These are phyloP conservation scores for Pithys albifrons DNA, from an alignment of 2,113 vertebrate genomes.

Conservation along the genomic window DNA sequence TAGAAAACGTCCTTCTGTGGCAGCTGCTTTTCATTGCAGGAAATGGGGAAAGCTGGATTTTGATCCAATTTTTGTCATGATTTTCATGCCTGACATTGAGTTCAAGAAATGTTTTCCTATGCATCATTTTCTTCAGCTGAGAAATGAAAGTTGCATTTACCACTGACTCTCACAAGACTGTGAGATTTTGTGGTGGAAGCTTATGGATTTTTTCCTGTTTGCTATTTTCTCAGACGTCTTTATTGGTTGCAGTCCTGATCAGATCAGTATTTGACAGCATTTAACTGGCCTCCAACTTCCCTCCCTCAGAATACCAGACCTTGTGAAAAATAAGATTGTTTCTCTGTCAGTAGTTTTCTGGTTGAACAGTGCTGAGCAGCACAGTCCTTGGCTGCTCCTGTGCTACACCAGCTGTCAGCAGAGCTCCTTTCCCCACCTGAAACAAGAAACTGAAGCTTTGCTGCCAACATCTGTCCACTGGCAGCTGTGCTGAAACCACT, in stretches of 20 bases:
- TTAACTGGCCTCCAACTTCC: background rate
- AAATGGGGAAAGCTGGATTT: background rate
- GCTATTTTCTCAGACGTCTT: background rate
- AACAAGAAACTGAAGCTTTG: background rate
- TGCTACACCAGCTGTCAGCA: background rate
- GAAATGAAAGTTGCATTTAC: background rate
- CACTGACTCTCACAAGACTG: background rate
- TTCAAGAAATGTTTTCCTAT: background rate
- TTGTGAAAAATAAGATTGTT: background rate
- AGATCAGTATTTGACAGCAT: background rate
- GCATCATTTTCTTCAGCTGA: background rate
- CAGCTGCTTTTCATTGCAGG: slow-evolving; percentile 26
- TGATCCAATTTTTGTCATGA: background rate
- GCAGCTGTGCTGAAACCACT: background rate
- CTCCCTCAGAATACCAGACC: background rate
- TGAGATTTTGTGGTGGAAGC: background rate
- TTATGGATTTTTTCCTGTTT: background rate
- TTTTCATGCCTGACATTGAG: slow-evolving; percentile 1
- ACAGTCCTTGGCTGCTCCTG: background rate
- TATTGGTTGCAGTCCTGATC: background rate
- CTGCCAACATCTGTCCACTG: background rate
- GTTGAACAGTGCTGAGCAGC: background rate
- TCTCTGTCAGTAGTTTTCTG: background rate
- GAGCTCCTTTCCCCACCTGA: background rate
- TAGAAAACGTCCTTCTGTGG: slow-evolving; percentile 7